These are phyloP conservation scores for Sebastes itinus DNA, from an alignment of 2,797 vertebrate species.

Conservation along the genomic window DNA sequence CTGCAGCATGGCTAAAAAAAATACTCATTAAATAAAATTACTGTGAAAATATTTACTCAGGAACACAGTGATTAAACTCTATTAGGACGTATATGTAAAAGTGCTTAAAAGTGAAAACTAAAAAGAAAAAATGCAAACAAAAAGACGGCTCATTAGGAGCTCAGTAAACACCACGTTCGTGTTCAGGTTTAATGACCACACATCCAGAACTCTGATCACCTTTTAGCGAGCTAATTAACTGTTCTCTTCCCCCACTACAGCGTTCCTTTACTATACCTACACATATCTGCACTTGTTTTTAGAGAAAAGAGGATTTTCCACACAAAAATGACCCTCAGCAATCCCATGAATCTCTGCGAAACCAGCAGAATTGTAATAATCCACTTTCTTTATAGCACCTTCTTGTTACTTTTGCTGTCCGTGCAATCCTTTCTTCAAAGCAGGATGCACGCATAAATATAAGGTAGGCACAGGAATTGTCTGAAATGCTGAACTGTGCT, in stretches of 20 bases:
- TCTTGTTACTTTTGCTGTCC: background rate
- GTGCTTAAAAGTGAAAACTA: background rate
- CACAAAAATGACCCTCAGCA: background rate
- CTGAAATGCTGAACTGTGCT: background rate
- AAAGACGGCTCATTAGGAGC: constrained; percentile 1
- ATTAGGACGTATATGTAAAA: background rate
- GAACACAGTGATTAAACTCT: background rate
- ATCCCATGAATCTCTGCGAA: background rate
- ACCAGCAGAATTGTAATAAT: background rate
- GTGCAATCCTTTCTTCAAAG: background rate
- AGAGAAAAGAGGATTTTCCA: background rate
- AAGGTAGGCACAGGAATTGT: background rate
- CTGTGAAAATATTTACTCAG: background rate
- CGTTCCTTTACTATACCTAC: background rate
- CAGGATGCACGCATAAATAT: background rate
- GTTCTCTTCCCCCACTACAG: background rate
- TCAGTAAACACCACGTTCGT: background rate
- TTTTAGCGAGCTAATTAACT: background rate
- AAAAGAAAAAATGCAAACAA: background rate
- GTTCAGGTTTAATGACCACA: background rate
- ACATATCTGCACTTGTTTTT: background rate
- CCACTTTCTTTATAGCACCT: background rate
- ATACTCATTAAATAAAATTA: background rate
- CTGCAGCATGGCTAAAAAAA: background rate
- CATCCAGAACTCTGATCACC: background rate